Conservation (phyloP, 2,113 vertebrate species). For the Lipophrys pholis region DNA sequence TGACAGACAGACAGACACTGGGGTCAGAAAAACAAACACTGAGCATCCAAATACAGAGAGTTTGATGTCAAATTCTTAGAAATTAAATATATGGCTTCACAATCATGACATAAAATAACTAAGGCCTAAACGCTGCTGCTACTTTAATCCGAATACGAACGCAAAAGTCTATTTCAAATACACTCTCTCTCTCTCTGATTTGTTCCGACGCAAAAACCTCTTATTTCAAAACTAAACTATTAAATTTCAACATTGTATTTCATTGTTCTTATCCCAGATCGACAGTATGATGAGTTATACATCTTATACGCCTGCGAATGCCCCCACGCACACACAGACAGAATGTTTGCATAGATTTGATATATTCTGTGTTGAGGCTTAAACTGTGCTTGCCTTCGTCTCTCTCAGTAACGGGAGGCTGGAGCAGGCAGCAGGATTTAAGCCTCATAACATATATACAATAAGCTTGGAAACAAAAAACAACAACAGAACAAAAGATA, state of each 20-base stretch:
- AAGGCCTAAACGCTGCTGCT: conserved; percentile 16
- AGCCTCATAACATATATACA: conserved; percentile 38
- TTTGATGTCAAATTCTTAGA: conserved; percentile 50
- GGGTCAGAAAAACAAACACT: conserved; percentile 43
- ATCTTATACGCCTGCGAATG: background rate
- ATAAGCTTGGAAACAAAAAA: conserved; percentile 1
- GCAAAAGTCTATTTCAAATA: conserved; percentile 48
- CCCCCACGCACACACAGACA: conserved; percentile 8
- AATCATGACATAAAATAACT: conserved; percentile 55
- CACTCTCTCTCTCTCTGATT: conserved; percentile 65
- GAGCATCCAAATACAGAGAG: conserved; percentile 55
- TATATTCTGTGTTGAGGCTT: conserved; percentile 31
- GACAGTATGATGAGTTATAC: conserved; percentile 21
- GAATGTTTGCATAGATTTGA: conserved; percentile 43
- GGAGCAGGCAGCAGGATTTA: background rate
- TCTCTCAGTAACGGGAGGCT: background rate
- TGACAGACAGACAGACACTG: conserved; percentile 25
- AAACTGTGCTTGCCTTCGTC: conserved; percentile 5
- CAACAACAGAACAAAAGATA: conserved; percentile 22
- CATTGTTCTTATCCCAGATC: conserved; percentile 18
- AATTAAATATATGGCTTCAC: conserved; percentile 80
- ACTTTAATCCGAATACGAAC: conserved; percentile 47
- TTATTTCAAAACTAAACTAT: conserved; percentile 29
- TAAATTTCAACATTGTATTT: conserved; percentile 12
- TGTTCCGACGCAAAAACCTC: conserved; percentile 57